Base-by-base conservation (phyloP, 2,113 vertebrate species). In the Enhydra lutris region DNA sequence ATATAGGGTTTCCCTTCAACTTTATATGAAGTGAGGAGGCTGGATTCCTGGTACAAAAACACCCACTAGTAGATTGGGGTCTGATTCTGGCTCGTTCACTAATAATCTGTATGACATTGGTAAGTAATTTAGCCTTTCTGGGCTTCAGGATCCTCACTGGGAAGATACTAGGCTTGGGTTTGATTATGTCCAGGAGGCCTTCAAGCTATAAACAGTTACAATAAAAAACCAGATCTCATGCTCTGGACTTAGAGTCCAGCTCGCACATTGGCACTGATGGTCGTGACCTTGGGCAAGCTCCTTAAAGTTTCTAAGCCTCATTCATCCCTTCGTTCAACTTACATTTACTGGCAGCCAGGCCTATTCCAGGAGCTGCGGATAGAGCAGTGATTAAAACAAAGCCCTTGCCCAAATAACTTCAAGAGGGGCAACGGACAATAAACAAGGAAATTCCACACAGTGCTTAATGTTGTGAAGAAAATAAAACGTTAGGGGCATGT, bases 1-100 rank as follows among this genome's bases (percentile, higher is more conserved):
- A 82, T 63, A 94, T 4, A 84, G 80, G 67, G 89, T 80, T 89
- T 96, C 80, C 71, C 55, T 97, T 89, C 47, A 71, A 42, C 91
- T 97, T 96, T 36, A 84, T 69, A 79, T 67, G 86, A 96, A 71
- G 34, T 2, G 34, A 90, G 42, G 73, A 80, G 26, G 67, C 79
- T 92, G 45, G 81, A 92, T 79, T 96, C 63, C 71, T 39, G 39
- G n/a, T 84, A 18, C 17, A 84, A 88, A 91, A 80, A 74, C 14
- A 63, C 17, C 42, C 74, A 23, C 45, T 23, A 78, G 59, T 39
- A 31, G 42, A 7, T 42, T 95, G 63, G 31, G 8, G 34, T 79
- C 61, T 84, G 78, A 87, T 80, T 74, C 78, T 80, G 69, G 18
- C 45, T 87, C 52, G 61, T 29, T 7, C 61, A 52, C 47, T 52